A percentile compares a stretch with the other conserved stretches of the same genome.
phyloP scores from a whole-genome alignment of 2,797 vertebrate species.

The Xiphophorus birchmanni region DNA sequence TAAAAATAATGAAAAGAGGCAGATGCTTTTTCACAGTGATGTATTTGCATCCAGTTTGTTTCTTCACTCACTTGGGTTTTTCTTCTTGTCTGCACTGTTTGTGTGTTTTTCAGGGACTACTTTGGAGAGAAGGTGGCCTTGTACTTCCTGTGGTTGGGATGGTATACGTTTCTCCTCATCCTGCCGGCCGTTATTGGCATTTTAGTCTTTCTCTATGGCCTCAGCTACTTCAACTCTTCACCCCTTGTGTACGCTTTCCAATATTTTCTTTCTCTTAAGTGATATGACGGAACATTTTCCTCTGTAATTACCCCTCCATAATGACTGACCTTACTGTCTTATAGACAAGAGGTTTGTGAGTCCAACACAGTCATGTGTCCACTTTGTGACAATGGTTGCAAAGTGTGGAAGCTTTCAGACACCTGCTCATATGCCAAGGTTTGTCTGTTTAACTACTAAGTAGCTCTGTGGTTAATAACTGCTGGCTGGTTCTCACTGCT shows the following conservation, averaged over 20 bases:
- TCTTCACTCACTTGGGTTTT: background rate
- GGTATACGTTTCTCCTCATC: constrained; percentile 90
- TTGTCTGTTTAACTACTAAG: constrained; percentile 7
- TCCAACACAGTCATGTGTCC: constrained; percentile 89
- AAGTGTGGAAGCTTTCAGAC: constrained; percentile 88
- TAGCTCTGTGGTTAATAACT: background rate
- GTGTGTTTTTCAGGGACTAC: constrained; percentile 81
- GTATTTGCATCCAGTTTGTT: background rate
- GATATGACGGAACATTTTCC: background rate
- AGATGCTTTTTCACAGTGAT: background rate
- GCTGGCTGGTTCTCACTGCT: constrained; percentile 13
- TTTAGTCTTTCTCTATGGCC: constrained; percentile 84
- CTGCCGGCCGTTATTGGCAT: constrained; percentile 82
- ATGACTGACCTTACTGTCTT: constrained; percentile 34
- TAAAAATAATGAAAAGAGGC: background rate
- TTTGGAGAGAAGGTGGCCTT: constrained; percentile 96
- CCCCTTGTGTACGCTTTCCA: constrained; percentile 87
- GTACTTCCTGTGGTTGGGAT: constrained; percentile 95
- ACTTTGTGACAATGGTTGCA: constrained; percentile 87
- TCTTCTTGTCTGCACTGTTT: background rate
- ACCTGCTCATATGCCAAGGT: constrained; percentile 94
- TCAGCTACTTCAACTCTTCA: constrained; percentile 82
- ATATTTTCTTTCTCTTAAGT: constrained; percentile 1
- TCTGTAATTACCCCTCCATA: background rate
- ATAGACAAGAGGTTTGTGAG: constrained; percentile 90